Base-by-base conservation (phyloP, 2,113 vertebrate genomes). In the Oreamnos americanus region DNA sequence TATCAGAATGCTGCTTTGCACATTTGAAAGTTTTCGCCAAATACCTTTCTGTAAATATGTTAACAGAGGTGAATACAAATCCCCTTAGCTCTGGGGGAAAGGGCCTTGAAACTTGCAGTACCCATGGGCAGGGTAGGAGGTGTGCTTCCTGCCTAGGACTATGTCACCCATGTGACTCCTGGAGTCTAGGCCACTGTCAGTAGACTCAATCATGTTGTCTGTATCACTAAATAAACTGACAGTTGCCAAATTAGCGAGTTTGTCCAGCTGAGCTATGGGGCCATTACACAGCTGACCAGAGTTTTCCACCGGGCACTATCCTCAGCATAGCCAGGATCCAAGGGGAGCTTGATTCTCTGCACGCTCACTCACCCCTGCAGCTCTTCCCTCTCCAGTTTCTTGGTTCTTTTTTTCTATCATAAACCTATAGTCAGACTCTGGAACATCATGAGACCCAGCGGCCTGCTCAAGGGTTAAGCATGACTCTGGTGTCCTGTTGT, bases 1-100 rank as follows among this genome's bases (percentile, higher is more conserved):
- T 79, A 97, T 98, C 79, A 97, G 96, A 97, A 97, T 23, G 57
- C 95, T 87, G 81, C 95, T 97, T 94, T 94, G 97, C 82, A 87
- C 93, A 64, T 8, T 53, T 87, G 92, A 90, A 98, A 76, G 58
- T 91, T 71, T 91, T 94, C 87, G 17, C 92, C 86, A 67, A 93
- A 96, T 17, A 91, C 67, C 89, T 21, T 7, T n/a, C 15, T 36
- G 6, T 58, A 71, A 90, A 98, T 98, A 96, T 86, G 96, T 74
- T 74, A 97, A 95, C 23, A 28, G 43, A 58, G n/a, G 19, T 0
- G 9, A 79, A 49, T 49, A 13, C 55, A 85, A 47, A 53, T 95
- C 84, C 91, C 81, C 64, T 7, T 2, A 78, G 87, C 64, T 87
- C 55, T 91, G 89, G 92, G 78, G 79, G 78, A 92, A 90, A 94